A percentile compares a stretch with the other conserved stretches of the same genome.
phyloP scores from a whole-genome alignment of 2,888 invertebrate species.

The Serripes groenlandicus region DNA sequence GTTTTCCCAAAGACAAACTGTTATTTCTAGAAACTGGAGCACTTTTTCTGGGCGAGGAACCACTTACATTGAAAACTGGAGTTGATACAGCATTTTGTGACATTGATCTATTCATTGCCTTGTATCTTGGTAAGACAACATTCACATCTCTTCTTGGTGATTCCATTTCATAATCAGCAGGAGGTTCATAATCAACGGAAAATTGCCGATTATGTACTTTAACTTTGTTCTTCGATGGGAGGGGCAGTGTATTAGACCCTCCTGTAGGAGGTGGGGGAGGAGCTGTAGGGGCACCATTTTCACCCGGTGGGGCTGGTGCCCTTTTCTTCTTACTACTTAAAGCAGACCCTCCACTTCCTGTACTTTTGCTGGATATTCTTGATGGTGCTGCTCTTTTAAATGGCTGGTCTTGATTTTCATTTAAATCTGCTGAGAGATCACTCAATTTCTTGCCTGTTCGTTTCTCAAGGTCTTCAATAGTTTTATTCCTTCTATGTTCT shows the following conservation, averaged over 20 bases:
- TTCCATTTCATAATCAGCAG: slow-evolving; percentile 78
- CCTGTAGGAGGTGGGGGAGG: slow-evolving; percentile 51
- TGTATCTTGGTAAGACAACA: slow-evolving; percentile 49
- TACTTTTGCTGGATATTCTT: slow-evolving; percentile 69
- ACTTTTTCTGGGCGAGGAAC: slow-evolving; percentile 21
- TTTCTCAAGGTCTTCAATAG: slow-evolving; percentile 74
- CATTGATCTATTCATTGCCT: background rate
- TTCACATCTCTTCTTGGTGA: slow-evolving; percentile 52
- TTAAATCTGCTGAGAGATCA: slow-evolving; percentile 73
- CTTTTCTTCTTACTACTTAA: slow-evolving; percentile 79
- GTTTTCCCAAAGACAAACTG: slow-evolving; percentile 56
- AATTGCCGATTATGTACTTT: slow-evolving; percentile 43
- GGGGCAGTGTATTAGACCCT: slow-evolving; percentile 25
- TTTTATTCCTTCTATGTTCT: slow-evolving; percentile 77
- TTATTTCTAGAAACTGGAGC: slow-evolving; percentile 38
- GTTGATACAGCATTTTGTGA: slow-evolving; percentile 41
- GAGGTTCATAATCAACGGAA: slow-evolving; percentile 72
- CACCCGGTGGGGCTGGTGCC: slow-evolving; percentile 77
- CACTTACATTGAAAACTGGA: slow-evolving; percentile 40
- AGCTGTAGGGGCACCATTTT: slow-evolving; percentile 40
- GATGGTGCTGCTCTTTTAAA: slow-evolving; percentile 68
- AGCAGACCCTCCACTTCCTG: slow-evolving; percentile 71
- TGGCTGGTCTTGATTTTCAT: slow-evolving; percentile 66
- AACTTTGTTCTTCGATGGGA: slow-evolving; percentile 30
- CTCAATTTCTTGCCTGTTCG: slow-evolving; percentile 74